Evolutionary conservation across 2,888 invertebrate species (phyloP).

Genomic region (Limnephilus auricula): DNA sequence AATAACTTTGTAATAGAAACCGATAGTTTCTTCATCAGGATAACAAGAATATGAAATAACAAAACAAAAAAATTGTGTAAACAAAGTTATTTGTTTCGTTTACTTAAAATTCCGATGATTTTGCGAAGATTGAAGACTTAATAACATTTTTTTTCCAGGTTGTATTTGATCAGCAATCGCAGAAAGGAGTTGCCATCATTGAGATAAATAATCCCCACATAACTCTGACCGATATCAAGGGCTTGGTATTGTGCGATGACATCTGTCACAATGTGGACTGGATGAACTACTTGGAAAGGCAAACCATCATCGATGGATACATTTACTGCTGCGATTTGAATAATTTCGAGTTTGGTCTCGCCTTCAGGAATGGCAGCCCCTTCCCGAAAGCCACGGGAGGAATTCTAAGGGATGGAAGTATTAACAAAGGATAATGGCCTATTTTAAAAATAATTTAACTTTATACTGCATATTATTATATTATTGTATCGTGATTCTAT

Average conservation of each 20-base stretch:
- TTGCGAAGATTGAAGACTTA: no score
- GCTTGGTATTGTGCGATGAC: conserved; percentile 64
- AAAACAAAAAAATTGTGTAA: no score
- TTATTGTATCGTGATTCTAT: neutral
- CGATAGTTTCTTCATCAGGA: no score
- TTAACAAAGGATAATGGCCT: conserved; percentile 50
- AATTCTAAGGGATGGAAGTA: conserved; percentile 63
- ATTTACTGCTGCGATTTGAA: conserved; percentile 66
- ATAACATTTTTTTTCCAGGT: conserved; percentile 65
- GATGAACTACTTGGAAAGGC: conserved; percentile 66
- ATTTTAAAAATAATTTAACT: neutral
- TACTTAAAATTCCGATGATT: no score
- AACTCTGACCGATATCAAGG: conserved; percentile 60
- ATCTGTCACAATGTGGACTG: conserved; percentile 66
- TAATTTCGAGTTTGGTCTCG: conserved; percentile 66
- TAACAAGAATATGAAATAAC: no score
- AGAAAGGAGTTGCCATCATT: conserved; percentile 65
- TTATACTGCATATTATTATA: neutral
- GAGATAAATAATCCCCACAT: conserved; percentile 66
- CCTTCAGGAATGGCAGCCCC: conserved; percentile 63
- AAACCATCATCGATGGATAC: conserved; percentile 65
- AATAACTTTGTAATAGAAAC: no score
- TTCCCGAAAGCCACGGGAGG: conserved; percentile 64
- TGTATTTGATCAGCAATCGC: conserved; percentile 64
- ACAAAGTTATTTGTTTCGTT: no score